Evolutionary conservation across 2,113 vertebrate species (phyloP).

Genomic region (Psammodynastes pulverulentus): DNA sequence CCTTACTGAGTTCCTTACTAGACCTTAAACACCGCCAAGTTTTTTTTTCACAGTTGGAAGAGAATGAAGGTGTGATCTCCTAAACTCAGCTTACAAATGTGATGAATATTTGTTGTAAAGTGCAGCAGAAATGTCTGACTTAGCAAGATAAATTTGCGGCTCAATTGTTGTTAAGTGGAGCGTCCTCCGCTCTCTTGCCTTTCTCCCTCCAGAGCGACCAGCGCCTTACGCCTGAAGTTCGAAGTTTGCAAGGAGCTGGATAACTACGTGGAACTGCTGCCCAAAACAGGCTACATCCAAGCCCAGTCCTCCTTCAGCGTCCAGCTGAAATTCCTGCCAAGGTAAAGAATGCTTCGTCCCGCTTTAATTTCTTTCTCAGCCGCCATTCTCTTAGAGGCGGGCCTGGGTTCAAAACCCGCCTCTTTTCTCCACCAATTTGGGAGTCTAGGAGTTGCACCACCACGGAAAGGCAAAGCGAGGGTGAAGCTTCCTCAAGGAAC

Average conservation of each 20-base stretch:
- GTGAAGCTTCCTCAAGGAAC: no score
- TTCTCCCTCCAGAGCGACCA: conserved; percentile 73
- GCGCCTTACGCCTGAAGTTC: conserved; percentile 77
- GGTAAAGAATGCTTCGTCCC: conserved; percentile 61
- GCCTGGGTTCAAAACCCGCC: background rate
- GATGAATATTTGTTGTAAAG: conserved; percentile 28
- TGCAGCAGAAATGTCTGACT: background rate
- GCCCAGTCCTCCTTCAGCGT: conserved; percentile 76
- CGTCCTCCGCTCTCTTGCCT: rapidly evolving
- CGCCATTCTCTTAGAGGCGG: background rate
- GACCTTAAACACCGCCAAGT: conserved; percentile 57
- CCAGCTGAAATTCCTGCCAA: conserved; percentile 87
- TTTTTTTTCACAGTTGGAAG: conserved; percentile 58
- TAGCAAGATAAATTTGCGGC: background rate
- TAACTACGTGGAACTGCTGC: conserved; percentile 85
- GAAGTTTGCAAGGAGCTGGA: conserved; percentile 81
- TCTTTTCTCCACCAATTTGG: background rate
- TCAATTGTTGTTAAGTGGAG: no score
- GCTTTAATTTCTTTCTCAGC: background rate
- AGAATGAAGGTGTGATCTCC: conserved; percentile 66
- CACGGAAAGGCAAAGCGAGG: no score
- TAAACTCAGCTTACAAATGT: conserved; percentile 63
- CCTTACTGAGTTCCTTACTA: conserved; percentile 58
- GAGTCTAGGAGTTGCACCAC: background rate
- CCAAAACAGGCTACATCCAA: conserved; percentile 81